Base-by-base conservation (phyloP, 2,888 invertebrate genomes). In the Eristalis arbustorum region DNA sequence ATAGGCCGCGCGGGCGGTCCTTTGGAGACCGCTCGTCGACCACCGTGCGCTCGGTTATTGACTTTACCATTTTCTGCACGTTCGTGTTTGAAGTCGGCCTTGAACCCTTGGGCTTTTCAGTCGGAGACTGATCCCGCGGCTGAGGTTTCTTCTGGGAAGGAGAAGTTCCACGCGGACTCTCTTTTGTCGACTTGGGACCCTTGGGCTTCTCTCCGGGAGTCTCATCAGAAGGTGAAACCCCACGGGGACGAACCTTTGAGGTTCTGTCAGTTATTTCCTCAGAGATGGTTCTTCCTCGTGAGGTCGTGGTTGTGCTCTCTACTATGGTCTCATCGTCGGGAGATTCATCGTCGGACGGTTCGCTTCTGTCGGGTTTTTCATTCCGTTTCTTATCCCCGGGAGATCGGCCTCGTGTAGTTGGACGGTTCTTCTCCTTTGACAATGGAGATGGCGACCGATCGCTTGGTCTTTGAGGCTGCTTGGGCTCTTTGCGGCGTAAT, bases 101-200 rank as follows among this genome's bases (percentile, higher is more conserved):
- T 10, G 77, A 37, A 4, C 57, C 59, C 11, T 23, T 22, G 1
- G 72, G 79, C 34, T 67, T 67, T 56, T 23, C 61, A 61, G 28
- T 3, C 37, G 79, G 82, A 3, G 71, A 76, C 1, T 22, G 22
- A 11, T 49, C 56, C 11, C 76, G 71, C n/a, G 77, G 73, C 11
- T 34, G 68, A 22, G 62, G 59, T 31, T 49, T 28, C 13, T 80
- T 80, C 37, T 75, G 80, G 6, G 85, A 61, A 14, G 88, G 83
- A 63, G 83, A 80, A 13, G 68, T 82, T 28, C 40, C 62, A 3
- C 77, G 74, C 22, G 57, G 59, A 49, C 23, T 62, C 0, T 74
- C 56, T 49, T 37, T 37, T 11, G 59, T 75, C 42, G 75, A 57
- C 11, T 59, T 63, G 0, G 23, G 57, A 14, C 3, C 59, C 18